These are phyloP conservation scores for Caenorhabditis auriculariae DNA, from an alignment of 2,888 invertebrate genomes.

Conservation along the genomic window DNA sequence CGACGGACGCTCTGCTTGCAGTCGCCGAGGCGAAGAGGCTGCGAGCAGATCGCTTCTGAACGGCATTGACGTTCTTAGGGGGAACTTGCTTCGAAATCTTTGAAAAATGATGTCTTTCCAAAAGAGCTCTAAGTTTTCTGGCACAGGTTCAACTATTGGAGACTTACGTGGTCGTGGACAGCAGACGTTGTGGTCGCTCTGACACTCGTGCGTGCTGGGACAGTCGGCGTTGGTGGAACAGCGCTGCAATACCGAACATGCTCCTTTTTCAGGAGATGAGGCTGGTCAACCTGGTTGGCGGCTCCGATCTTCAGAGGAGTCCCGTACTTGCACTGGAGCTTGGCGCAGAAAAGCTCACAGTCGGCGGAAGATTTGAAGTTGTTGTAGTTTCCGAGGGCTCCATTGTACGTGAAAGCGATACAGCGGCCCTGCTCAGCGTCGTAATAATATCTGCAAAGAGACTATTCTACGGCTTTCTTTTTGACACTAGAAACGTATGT, in stretches of 20 bases:
- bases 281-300: constrained; percentile 33
- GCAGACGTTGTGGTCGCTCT: constrained; percentile 62
- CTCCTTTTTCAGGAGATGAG: background rate
- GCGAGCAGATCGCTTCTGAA: constrained; percentile 62
- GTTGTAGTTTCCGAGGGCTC: constrained; percentile 62
- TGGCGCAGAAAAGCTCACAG: constrained; percentile 62
- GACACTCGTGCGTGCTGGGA: constrained; percentile 61
- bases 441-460: constrained; percentile 51
- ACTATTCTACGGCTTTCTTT: background rate
- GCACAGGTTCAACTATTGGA: no score
- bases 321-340: constrained; percentile 60
- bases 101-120: background rate
- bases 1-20: constrained; percentile 60
- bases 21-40: constrained; percentile 62
- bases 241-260: constrained; percentile 34
- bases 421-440: constrained; percentile 61
- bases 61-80: constrained; percentile 2
- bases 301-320: constrained; percentile 56
- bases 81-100: background rate
- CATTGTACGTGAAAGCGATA: constrained; percentile 61
- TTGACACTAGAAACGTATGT: no score
- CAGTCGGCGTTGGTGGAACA: constrained; percentile 60
- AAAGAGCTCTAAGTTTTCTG: no score
- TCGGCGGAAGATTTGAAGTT: constrained; percentile 60
- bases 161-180: constrained; percentile 59